Evolutionary conservation across 2,888 invertebrate species (phyloP), one percentile per base, ranked within the genome.

Genomic region (Chrysolina americana): DNA sequence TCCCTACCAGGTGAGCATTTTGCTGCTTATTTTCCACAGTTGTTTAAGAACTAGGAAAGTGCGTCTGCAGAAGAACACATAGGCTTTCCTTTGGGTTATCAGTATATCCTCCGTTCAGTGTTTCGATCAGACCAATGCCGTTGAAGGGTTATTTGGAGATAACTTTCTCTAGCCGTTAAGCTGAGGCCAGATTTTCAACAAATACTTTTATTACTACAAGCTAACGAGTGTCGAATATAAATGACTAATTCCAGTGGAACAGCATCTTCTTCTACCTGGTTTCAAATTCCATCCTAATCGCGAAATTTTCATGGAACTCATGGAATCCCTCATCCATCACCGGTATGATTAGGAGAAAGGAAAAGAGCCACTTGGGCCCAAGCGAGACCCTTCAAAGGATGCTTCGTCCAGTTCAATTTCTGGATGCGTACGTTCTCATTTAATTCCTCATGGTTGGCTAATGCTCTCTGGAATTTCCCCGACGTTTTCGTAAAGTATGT

Each of bases 371-470:
- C 59, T 59, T 10, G 28, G 59, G 59, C n/a, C 59, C 36, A n/a
- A 17, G 15, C 36, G 6, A 15, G 23, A 15, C 23, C 59, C 28
- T 59, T 28, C 28, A 10, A 59, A 28, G 59, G 36, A 11, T 28
- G 36, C 17, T 50, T 59, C 59, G 59, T 59, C 59, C 59, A 59
- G 59, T 59, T 59, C 59, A 59, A 59, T 59, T 59, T 59, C 59
- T 23, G 28, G 36, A 59, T 28, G 23, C 59, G 36, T 59, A 59
- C 59, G 59, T 59, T 28, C n/a, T 17, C 59, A n/a, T 59, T 59
- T 59, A 59, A 59, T 59, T 59, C 53, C 59, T 59, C 59, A 59
- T 28, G 59, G 59, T 17, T 59, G 59, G 59, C 59, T 59, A 59
- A 59, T 59, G 36, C n/a, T 15, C 13, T 23, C n/a, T 28, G 28